phyloP scores from a whole-genome alignment of 2,888 invertebrate genomes.

The Sesia bembeciformis region DNA sequence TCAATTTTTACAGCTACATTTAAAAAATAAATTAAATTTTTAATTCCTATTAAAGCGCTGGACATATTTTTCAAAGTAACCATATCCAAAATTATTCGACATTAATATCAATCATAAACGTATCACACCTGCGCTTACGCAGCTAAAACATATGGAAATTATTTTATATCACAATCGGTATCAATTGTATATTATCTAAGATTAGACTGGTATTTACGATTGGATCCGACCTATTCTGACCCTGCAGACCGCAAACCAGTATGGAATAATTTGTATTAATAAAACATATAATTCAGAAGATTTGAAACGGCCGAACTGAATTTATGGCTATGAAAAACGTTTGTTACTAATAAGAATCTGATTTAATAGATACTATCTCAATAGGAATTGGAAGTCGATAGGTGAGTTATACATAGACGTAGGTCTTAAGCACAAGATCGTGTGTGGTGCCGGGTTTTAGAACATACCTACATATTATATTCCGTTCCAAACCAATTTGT shows the following conservation, averaged over 20 bases:
- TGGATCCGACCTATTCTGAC: slow-evolving; percentile 13
- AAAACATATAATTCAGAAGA: neutral
- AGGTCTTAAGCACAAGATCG: neutral
- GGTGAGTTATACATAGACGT: neutral
- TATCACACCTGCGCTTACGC: neutral
- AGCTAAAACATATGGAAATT: neutral
- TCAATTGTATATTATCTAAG: slow-evolving; percentile 2
- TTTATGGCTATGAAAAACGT: no score
- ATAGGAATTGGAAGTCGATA: neutral
- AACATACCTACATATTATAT: no score
- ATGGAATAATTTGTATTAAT: neutral
- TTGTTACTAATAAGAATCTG: no score
- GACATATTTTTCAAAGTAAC: neutral
- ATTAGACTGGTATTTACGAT: slow-evolving; percentile 16
- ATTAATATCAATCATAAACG: neutral
- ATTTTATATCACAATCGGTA: neutral
- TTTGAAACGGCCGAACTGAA: no score
- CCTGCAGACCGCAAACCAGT: slow-evolving; percentile 5
- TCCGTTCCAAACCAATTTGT: no score
- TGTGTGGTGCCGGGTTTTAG: no score
- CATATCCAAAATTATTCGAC: neutral
- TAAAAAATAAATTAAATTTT: neutral
- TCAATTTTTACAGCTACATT: no score
- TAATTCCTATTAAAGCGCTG: neutral
- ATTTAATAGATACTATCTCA: neutral